These are phyloP conservation scores for Drosophila bifasciata DNA, from an alignment of 1,140 invertebrate genomes.

Conservation along the genomic window DNA sequence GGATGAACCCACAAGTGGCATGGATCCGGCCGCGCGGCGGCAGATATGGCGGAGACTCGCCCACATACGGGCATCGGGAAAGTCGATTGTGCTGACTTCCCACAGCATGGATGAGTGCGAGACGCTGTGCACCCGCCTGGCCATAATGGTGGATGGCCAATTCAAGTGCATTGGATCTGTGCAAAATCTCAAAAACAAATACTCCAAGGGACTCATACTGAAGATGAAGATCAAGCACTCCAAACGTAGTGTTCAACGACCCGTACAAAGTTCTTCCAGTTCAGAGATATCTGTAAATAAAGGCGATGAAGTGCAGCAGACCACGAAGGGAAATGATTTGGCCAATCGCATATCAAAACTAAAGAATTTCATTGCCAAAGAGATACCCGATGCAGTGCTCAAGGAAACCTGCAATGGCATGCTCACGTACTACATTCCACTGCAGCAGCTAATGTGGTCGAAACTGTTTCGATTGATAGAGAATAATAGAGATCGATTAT, in stretches of 20 bases:
- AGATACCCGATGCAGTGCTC: slow-evolving; percentile 21
- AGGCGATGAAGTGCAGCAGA: no score
- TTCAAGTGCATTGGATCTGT: slow-evolving; percentile 89
- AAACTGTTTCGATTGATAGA: slow-evolving; percentile 91
- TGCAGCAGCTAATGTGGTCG: slow-evolving; percentile 87
- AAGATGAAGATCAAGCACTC: slow-evolving; percentile 54
- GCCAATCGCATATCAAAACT: slow-evolving; percentile 1
- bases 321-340: neutral
- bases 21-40: slow-evolving; percentile 93
- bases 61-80: slow-evolving; percentile 86
- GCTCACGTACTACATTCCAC: slow-evolving; percentile 89
- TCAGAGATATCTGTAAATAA: slow-evolving; percentile 25
- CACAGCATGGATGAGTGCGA: slow-evolving; percentile 96
- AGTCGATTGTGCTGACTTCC: slow-evolving; percentile 91
- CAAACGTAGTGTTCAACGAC: neutral
- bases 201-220: slow-evolving; percentile 87
- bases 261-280: neutral
- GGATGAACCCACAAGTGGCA: slow-evolving; percentile 93
- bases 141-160: slow-evolving; percentile 94
- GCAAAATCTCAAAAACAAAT: slow-evolving; percentile 89
- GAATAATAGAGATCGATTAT: slow-evolving; percentile 85
- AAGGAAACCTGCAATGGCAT: slow-evolving; percentile 90
- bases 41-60: slow-evolving; percentile 90
- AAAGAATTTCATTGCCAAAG: slow-evolving; percentile 12
- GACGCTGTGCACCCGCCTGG: slow-evolving; percentile 92